Evolutionary conservation across 2,113 vertebrate genomes (phyloP).

Genomic region (Dipodomys stephensi): DNA sequence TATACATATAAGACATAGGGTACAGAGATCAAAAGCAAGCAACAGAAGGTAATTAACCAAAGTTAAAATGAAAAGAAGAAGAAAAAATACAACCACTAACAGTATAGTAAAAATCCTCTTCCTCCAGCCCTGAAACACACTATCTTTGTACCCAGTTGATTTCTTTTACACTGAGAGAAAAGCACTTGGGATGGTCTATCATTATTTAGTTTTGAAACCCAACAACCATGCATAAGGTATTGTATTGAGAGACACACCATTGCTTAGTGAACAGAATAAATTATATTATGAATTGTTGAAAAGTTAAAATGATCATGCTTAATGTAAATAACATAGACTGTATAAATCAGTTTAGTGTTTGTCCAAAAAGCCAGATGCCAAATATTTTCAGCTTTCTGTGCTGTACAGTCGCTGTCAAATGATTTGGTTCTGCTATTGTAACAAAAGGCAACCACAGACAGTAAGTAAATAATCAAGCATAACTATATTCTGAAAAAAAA

Average conservation of each 20-base stretch:
- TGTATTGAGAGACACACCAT: not conserved
- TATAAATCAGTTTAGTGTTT: not conserved
- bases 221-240: not conserved
- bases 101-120: too few species aligned
- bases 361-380: not conserved
- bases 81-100: too few species aligned
- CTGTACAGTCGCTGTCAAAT: not conserved
- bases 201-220: not conserved
- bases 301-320: not conserved
- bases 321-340: not conserved
- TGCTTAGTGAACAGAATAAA: not conserved
- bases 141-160: not conserved
- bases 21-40: too few species aligned
- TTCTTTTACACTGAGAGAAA: not conserved
- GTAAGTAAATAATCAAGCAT: not conserved
- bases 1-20: too few species aligned
- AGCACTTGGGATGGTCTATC: not conserved
- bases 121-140: not conserved
- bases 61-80: too few species aligned
- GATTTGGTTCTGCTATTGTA: not conserved
- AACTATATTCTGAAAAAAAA: not conserved
- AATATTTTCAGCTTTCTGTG: not conserved
- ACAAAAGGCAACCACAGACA: too few species aligned
- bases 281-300: not conserved
- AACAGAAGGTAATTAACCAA: too few species aligned